Conservation (phyloP, 2,888 invertebrate species). For the Drosophila mimetica region DNA sequence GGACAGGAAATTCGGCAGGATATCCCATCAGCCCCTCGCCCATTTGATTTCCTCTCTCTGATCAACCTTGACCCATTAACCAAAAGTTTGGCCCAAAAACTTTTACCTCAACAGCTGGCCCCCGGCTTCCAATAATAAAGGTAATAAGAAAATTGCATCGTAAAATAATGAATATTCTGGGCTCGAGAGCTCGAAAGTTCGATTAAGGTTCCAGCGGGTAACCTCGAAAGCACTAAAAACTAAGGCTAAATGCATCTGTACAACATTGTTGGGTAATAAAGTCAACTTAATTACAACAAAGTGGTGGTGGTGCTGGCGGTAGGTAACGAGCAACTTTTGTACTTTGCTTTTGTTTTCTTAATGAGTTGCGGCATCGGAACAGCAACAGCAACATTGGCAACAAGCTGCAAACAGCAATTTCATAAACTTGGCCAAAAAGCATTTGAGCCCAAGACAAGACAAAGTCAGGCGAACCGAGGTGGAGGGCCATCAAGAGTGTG, state of each 20-base stretch:
- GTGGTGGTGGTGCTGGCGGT: slow-evolving; percentile 36
- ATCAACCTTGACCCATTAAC: slow-evolving; percentile 25
- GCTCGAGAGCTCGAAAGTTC: slow-evolving; percentile 66
- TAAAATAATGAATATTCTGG: slow-evolving; percentile 66
- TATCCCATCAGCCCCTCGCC: neutral
- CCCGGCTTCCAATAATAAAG: slow-evolving; percentile 14
- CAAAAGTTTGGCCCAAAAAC: slow-evolving; percentile 11
- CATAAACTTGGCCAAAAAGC: slow-evolving; percentile 73
- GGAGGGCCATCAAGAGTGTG: slow-evolving; percentile 43
- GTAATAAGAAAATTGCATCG: slow-evolving; percentile 19
- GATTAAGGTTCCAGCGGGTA: slow-evolving; percentile 54
- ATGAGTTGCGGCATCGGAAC: slow-evolving; percentile 56
- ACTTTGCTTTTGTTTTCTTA: slow-evolving; percentile 71
- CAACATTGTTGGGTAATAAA: slow-evolving; percentile 67
- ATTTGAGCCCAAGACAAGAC: slow-evolving; percentile 59
- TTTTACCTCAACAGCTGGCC: slow-evolving; percentile 21
- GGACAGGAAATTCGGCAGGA: slow-evolving; percentile 7
- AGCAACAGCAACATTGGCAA: slow-evolving; percentile 28
- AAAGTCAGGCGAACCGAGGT: slow-evolving; percentile 17
- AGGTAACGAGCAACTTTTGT: slow-evolving; percentile 58
- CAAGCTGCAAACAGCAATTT: slow-evolving; percentile 55
- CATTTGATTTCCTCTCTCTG: neutral
- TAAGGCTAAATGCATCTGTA: slow-evolving; percentile 54
- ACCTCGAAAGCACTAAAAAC: slow-evolving; percentile 26
- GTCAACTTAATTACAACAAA: slow-evolving; percentile 70